phyloP scores from a whole-genome alignment of 2,888 invertebrate genomes.

The Agrotis segetum region DNA sequence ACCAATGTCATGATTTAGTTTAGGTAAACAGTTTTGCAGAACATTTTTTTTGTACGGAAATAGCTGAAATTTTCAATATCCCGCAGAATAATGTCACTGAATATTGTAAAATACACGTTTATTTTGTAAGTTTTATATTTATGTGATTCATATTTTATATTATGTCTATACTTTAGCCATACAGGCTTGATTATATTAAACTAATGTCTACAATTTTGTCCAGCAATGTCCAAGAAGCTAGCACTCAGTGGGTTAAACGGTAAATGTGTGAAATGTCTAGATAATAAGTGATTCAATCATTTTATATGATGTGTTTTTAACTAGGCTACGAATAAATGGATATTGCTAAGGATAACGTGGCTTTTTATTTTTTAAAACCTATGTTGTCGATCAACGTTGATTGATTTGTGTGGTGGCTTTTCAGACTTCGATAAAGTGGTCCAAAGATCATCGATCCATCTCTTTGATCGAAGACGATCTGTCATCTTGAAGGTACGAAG shows the following conservation, averaged over 20 bases:
- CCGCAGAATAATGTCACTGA: slow-evolving; percentile 9
- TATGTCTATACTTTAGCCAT: slow-evolving; percentile 2
- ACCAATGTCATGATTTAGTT: background rate
- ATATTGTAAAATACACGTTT: slow-evolving; percentile 15
- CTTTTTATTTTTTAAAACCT: slow-evolving; percentile 38
- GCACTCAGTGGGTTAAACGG: slow-evolving; percentile 55
- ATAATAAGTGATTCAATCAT: slow-evolving; percentile 66
- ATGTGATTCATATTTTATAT: slow-evolving; percentile 11
- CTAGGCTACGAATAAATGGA: slow-evolving; percentile 66
- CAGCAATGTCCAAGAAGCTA: slow-evolving; percentile 62
- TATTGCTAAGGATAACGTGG: slow-evolving; percentile 55
- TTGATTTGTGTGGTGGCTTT: no score
- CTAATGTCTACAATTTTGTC: slow-evolving; percentile 38
- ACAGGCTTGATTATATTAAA: slow-evolving; percentile 1
- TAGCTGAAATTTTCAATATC: background rate
- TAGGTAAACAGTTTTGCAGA: no score
- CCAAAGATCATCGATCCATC: no score
- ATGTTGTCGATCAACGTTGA: background rate
- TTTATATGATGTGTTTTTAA: slow-evolving; percentile 72
- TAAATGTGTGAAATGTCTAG: slow-evolving; percentile 63
- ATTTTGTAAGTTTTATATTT: slow-evolving; percentile 21
- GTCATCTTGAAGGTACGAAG: no score
- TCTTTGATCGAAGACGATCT: no score
- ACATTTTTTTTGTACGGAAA: background rate
- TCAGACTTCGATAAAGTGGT: no score